Evolutionary conservation across 1,140 invertebrate species (phyloP).

Genomic region (Metaphire vulgaris): DNA sequence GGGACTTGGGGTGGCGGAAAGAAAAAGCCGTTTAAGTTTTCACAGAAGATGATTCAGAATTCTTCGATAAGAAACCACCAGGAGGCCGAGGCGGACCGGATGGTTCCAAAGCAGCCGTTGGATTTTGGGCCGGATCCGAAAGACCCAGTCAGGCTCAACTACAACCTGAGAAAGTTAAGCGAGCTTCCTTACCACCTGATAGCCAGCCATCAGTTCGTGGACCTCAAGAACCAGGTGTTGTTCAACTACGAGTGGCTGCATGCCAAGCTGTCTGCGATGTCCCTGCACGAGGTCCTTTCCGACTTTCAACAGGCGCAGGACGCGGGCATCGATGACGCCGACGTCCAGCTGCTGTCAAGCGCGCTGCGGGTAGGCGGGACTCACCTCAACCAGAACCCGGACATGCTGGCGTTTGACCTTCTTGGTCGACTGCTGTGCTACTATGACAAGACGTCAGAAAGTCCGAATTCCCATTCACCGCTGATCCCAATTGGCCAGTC

Average conservation of each 20-base stretch:
- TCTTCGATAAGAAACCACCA: slow-evolving; percentile 35
- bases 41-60: slow-evolving; percentile 34
- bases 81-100: slow-evolving; percentile 68
- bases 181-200: slow-evolving; percentile 92
- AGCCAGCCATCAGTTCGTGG: slow-evolving; percentile 73
- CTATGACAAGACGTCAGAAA: slow-evolving; percentile 26
- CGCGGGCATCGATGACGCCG: slow-evolving; percentile 57
- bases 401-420: slow-evolving; percentile 39
- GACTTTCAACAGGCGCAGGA: slow-evolving; percentile 90
- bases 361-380: slow-evolving; percentile 41
- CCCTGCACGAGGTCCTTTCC: slow-evolving; percentile 78
- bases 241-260: slow-evolving; percentile 98
- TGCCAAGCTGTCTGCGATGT: slow-evolving; percentile 88
- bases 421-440: slow-evolving; percentile 43
- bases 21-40: slow-evolving; percentile 79
- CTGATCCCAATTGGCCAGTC: background rate
- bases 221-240: slow-evolving; percentile 84
- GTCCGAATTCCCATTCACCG: background rate
- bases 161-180: slow-evolving; percentile 54
- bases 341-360: slow-evolving; percentile 39
- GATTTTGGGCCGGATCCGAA: slow-evolving; percentile 74
- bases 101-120: slow-evolving; percentile 90
- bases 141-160: slow-evolving; percentile 59
- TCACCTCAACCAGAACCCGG: slow-evolving; percentile 36
- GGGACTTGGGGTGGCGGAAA: slow-evolving; percentile 72